These are phyloP conservation scores for Agonum fuliginosum DNA, from an alignment of 2,888 invertebrate species.

Conservation along the genomic window DNA sequence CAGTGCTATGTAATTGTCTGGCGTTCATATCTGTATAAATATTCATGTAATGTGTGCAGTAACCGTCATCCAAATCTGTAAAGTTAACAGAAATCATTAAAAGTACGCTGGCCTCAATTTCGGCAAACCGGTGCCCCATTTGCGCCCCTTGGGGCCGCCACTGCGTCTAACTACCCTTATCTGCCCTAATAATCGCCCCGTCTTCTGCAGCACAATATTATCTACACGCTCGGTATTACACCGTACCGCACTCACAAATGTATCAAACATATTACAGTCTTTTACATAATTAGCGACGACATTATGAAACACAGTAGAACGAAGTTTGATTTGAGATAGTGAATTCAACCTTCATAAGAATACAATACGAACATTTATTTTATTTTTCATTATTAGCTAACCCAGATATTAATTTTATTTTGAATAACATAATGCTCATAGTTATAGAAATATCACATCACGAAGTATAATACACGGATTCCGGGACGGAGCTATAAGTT, in stretches of 20 bases:
- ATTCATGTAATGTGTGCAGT: constrained; percentile 35
- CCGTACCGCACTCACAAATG: constrained; percentile 19
- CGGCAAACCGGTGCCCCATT: constrained; percentile 23
- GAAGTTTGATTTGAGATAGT: no score
- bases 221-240: constrained; percentile 15
- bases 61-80: constrained; percentile 22
- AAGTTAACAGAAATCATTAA: constrained; percentile 32
- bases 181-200: constrained; percentile 36
- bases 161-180: constrained; percentile 40
- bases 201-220: constrained; percentile 10
- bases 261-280: constrained; percentile 38
- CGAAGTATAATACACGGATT: no score
- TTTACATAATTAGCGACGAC: constrained; percentile 41
- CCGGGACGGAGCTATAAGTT: no score
- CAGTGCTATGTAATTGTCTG: no score
- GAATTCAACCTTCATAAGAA: no score
- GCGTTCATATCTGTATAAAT: no score
- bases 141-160: neutral
- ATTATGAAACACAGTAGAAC: no score
- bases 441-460: no score
- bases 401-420: no score
- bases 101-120: constrained; percentile 36
- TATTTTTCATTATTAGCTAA: no score
- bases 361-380: no score
- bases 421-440: no score